phyloP scores from a whole-genome alignment of 2,113 vertebrate species.

The Microcebus murinus region DNA sequence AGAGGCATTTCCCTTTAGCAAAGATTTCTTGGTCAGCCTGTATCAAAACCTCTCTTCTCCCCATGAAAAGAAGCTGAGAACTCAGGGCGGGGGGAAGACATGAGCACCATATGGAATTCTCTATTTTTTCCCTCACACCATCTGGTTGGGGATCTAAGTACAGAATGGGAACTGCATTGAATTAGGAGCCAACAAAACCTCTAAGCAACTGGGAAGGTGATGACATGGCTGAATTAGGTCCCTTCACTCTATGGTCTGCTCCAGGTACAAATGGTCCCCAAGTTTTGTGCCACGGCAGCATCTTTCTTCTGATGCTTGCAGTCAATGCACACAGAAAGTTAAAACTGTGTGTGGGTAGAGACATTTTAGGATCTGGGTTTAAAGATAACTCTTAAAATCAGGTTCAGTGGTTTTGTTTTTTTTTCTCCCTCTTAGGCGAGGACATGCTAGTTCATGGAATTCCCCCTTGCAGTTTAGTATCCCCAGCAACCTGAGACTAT shows the following conservation, averaged over 20 bases:
- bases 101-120: constrained; percentile 70
- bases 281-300: neutral
- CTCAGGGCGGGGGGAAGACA: neutral
- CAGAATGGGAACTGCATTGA: constrained; percentile 49
- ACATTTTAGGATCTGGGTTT: neutral
- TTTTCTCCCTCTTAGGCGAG: neutral
- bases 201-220: neutral
- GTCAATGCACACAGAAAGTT: neutral
- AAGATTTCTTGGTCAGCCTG: neutral
- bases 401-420: neutral
- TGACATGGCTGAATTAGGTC: neutral
- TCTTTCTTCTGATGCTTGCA: neutral
- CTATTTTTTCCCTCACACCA: constrained; percentile 72
- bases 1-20: constrained; percentile 4
- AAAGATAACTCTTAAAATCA: neutral
- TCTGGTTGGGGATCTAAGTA: constrained; percentile 68
- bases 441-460: neutral
- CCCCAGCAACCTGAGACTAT: neutral
- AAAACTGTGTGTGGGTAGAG: neutral
- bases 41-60: neutral
- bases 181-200: constrained; percentile 28
- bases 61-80: constrained; percentile 43
- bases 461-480: neutral
- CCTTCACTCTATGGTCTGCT: neutral
- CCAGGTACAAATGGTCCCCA: neutral